phyloP scores from a whole-genome alignment of 2,113 vertebrate genomes.

The Ammodytes marinus region DNA sequence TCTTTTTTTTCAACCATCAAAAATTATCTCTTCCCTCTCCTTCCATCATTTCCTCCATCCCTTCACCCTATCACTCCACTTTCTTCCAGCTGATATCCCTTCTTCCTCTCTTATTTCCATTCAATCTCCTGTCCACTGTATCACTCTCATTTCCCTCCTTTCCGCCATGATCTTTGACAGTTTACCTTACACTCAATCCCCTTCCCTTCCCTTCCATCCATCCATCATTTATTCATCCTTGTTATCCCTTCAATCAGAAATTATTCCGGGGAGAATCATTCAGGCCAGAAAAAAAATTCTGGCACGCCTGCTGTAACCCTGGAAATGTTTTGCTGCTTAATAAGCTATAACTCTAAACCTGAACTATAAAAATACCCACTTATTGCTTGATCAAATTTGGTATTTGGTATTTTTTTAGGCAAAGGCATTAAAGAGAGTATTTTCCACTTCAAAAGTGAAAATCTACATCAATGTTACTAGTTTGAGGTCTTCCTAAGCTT shows the following conservation, averaged over 20 bases:
- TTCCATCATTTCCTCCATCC: background rate
- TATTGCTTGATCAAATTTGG: no score
- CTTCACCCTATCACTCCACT: background rate
- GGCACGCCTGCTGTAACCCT: no score
- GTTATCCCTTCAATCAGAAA: background rate
- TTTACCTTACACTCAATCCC: background rate
- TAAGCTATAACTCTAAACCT: no score
- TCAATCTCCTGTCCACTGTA: background rate
- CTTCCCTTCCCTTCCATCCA: background rate
- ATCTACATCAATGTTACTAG: no score
- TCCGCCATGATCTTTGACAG: background rate
- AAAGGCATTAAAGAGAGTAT: no score
- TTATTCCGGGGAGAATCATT: no score
- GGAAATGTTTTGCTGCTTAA: no score
- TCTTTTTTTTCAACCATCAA: background rate
- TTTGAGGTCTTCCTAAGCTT: no score
- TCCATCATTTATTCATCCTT: background rate
- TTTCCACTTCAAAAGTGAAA: no score
- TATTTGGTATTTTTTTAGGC: no score
- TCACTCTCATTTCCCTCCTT: background rate
- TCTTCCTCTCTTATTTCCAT: background rate
- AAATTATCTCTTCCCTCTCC: background rate
- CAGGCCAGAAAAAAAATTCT: no score
- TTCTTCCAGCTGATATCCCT: background rate
- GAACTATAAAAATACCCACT: no score